These are phyloP conservation scores for Physella acuta DNA, from an alignment of 1,140 invertebrate genomes.

Conservation along the genomic window DNA sequence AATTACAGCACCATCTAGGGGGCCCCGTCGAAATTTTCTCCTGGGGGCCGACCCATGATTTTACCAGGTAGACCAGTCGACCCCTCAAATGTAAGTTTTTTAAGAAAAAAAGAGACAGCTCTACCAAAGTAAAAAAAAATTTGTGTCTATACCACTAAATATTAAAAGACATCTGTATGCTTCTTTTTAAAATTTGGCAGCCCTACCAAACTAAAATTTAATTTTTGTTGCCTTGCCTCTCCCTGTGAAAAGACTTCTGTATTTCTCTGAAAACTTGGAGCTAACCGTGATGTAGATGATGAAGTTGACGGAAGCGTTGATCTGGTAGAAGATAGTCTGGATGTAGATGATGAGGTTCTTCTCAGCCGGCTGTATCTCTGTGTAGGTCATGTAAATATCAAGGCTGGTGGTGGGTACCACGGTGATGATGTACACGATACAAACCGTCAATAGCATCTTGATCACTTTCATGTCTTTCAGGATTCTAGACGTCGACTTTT, in stretches of 20 bases:
- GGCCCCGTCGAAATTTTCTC: no score
- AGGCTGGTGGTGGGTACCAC: not conserved
- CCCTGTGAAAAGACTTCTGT: not conserved
- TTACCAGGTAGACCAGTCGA: no score
- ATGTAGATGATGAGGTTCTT: not conserved
- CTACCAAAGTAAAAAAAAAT: no score
- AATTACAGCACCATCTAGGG: no score
- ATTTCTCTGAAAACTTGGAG: not conserved
- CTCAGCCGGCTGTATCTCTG: not conserved
- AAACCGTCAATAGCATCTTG: not conserved
- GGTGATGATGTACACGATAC: not conserved
- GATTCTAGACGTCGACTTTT: not conserved
- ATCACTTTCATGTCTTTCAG: not conserved
- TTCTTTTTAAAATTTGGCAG: no score
- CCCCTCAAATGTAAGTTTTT: no score
- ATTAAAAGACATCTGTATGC: no score
- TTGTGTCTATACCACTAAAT: no score
- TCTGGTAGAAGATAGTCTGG: not conserved
- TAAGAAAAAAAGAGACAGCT: no score
- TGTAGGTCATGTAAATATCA: not conserved
- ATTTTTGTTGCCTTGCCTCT: no score
- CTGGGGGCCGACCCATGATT: no score
- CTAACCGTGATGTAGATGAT: not conserved
- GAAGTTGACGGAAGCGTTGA: constrained; percentile 4
- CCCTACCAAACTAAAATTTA: no score